A percentile compares a stretch with the other conserved stretches of the same genome.
These are phyloP conservation scores for Drosophila bocqueti DNA, from an alignment of 1,140 invertebrate genomes.

Conservation along the genomic window DNA sequence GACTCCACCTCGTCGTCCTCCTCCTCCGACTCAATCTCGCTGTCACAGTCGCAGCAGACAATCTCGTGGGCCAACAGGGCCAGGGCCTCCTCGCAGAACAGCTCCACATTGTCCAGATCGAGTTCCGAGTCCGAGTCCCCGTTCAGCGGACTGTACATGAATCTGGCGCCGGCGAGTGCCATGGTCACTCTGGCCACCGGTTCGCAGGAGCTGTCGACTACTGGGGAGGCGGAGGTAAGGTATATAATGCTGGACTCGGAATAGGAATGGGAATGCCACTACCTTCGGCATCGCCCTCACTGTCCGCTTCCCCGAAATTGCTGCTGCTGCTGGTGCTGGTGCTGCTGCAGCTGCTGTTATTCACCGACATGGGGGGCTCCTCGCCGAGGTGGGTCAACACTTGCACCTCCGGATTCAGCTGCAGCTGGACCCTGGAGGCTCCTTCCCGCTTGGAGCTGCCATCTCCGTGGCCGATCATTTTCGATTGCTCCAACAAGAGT, in stretches of 20 bases:
- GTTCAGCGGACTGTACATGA: slow-evolving; percentile 36
- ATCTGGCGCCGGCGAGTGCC: neutral
- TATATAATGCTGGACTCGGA: neutral
- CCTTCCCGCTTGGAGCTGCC: neutral
- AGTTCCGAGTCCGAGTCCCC: slow-evolving; percentile 55
- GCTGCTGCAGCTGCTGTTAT: neutral
- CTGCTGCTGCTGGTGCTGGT: slow-evolving; percentile 1
- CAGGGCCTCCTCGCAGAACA: slow-evolving; percentile 44
- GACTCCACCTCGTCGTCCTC: slow-evolving; percentile 12
- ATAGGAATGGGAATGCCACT: too few species aligned
- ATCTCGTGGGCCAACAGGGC: slow-evolving; percentile 61
- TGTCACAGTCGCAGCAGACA: slow-evolving; percentile 53
- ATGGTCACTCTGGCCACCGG: too few species aligned
- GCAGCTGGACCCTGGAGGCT: neutral
- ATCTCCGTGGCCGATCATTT: slow-evolving; percentile 1
- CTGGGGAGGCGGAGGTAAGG: too few species aligned
- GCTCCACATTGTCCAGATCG: slow-evolving; percentile 11
- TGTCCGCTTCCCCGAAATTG: slow-evolving; percentile 3
- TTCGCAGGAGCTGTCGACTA: slow-evolving; percentile 31
- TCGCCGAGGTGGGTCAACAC: neutral
- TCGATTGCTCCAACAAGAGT: slow-evolving; percentile 1
- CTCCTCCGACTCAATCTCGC: slow-evolving; percentile 32
- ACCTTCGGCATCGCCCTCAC: slow-evolving; percentile 13
- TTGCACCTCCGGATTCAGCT: neutral
- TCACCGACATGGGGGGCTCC: neutral